phyloP scores from a whole-genome alignment of 1,140 invertebrate species.

The Mesaphorura yosii region DNA sequence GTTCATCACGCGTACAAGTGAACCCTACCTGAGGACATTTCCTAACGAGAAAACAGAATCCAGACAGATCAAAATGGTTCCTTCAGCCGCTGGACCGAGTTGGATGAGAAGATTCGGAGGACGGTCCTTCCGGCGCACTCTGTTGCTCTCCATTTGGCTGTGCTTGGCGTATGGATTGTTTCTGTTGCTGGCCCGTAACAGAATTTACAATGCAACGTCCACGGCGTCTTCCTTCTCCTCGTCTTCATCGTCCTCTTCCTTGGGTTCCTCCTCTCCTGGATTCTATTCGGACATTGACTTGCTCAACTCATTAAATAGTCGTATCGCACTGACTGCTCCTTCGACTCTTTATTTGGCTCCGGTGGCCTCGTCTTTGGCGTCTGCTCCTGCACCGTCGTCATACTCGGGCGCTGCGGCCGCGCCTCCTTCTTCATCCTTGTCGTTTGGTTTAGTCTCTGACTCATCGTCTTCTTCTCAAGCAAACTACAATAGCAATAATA shows the following conservation, averaged over 20 bases:
- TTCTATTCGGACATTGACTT: conserved; percentile 3
- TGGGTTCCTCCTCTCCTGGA: neutral
- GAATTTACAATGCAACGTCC: neutral
- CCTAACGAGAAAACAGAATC: too few relatives aligned
- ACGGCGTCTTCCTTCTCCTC: neutral
- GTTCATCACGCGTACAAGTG: too few relatives aligned
- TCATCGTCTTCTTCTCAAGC: conserved; percentile 4
- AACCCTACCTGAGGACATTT: too few relatives aligned
- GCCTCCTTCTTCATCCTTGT: neutral
- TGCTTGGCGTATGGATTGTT: conserved; percentile 31
- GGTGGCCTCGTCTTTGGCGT: neutral
- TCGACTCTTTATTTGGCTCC: neutral
- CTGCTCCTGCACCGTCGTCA: neutral
- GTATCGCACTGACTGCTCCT: neutral
- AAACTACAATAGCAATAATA: conserved; percentile 5
- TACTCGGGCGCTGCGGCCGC: neutral
- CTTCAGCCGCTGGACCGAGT: too few relatives aligned
- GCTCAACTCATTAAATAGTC: conserved; percentile 1
- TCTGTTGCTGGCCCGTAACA: conserved; percentile 21
- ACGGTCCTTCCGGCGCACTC: conserved; percentile 19
- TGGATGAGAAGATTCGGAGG: conserved; percentile 12
- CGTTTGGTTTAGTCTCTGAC: neutral
- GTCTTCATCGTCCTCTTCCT: neutral
- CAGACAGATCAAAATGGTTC: too few relatives aligned
- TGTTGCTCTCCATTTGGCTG: conserved; percentile 25